A percentile compares a stretch with the other conserved stretches of the same genome.
Conservation (phyloP, 2,888 invertebrate genomes). For the Xylota sylvarum region DNA sequence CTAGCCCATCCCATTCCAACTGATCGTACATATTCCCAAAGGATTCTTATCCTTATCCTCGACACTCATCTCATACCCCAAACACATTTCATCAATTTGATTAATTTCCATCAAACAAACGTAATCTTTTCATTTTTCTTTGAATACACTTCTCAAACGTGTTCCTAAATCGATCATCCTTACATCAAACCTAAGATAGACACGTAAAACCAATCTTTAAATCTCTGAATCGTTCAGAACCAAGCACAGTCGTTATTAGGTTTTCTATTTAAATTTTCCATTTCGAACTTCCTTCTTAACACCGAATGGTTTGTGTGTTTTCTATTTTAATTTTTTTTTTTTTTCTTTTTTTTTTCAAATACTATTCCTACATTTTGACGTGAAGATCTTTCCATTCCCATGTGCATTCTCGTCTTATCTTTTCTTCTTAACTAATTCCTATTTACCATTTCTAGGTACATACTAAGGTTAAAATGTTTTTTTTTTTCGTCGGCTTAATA, state of each 20-base stretch:
- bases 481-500: slow-evolving; percentile 59
- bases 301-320: slow-evolving; percentile 27
- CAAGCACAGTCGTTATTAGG: slow-evolving; percentile 44
- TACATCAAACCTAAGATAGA: slow-evolving; percentile 55
- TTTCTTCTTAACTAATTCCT: slow-evolving; percentile 74
- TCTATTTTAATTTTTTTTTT: slow-evolving; percentile 37
- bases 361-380: slow-evolving; percentile 53
- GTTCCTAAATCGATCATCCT: slow-evolving; percentile 73
- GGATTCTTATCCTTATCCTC: slow-evolving; percentile 54
- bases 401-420: slow-evolving; percentile 70
- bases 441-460: slow-evolving; percentile 75
- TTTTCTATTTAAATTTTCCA: slow-evolving; percentile 66
- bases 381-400: slow-evolving; percentile 56
- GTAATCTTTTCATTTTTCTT: slow-evolving; percentile 44
- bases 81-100: slow-evolving; percentile 57
- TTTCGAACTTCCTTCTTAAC: slow-evolving; percentile 72
- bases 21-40: slow-evolving; percentile 23
- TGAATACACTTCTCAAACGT: slow-evolving; percentile 59
- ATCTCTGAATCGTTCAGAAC: slow-evolving; percentile 46
- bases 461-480: slow-evolving; percentile 64
- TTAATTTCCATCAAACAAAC: slow-evolving; percentile 62
- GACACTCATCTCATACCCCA: slow-evolving; percentile 27
- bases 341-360: no score
- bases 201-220: slow-evolving; percentile 61
- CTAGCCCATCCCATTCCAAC: neutral